A percentile compares a stretch with the other conserved stretches of the same genome.
Conservation (phyloP, 2,797 vertebrate species). For the Nyctibius grandis region DNA sequence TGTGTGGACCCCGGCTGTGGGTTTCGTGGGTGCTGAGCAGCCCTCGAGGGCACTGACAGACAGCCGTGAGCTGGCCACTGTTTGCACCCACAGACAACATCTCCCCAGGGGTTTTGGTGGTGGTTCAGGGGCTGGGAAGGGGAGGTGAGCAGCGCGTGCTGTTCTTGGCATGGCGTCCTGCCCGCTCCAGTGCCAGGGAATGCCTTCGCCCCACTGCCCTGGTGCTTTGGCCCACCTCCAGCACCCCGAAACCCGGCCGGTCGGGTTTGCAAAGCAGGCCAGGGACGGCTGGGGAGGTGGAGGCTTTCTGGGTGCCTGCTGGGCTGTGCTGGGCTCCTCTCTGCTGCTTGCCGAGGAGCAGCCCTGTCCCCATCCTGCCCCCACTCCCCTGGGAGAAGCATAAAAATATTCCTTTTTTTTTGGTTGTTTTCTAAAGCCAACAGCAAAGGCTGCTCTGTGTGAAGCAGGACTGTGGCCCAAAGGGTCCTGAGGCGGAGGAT, state of each 20-base stretch:
- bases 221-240: background rate
- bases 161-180: background rate
- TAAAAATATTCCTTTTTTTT: background rate
- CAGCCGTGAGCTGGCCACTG: background rate
- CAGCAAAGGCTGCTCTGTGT: rapidly evolving
- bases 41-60: background rate
- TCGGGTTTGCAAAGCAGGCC: background rate
- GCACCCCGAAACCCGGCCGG: background rate
- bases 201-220: background rate
- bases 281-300: background rate
- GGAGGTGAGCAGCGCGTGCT: background rate
- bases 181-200: background rate
- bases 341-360: background rate
- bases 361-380: background rate
- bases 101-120: background rate
- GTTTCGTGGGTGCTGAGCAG: background rate
- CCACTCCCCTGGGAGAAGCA: background rate
- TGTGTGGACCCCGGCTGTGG: rapidly evolving
- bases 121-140: background rate
- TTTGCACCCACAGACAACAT: background rate
- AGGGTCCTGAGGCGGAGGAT: background rate
- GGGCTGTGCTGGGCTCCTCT: background rate
- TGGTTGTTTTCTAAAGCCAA: background rate
- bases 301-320: background rate
- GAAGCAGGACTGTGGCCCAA: background rate